Evolutionary conservation across 1,140 invertebrate genomes (phyloP).

Genomic region (Coptotermes formosanus): DNA sequence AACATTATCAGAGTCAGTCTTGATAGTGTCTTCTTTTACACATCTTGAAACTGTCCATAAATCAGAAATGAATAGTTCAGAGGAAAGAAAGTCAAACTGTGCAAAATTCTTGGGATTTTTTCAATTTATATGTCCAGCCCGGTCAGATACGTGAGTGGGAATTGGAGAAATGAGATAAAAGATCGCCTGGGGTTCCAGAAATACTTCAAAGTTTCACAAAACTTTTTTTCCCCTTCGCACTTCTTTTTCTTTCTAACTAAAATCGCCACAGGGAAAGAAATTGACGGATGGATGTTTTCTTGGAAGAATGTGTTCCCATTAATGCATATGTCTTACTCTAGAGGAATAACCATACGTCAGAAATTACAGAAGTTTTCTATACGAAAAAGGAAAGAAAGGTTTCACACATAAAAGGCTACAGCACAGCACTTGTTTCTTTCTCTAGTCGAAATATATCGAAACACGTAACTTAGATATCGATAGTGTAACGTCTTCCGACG

Average conservation of each 20-base stretch:
- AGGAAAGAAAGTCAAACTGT: not conserved
- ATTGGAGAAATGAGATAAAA: not conserved
- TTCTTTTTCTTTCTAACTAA: not conserved
- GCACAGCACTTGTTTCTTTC: too few species aligned
- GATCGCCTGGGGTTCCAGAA: not conserved
- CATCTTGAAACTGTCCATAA: not conserved
- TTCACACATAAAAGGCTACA: not conserved
- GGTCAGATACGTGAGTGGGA: not conserved
- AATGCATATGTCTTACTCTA: not conserved
- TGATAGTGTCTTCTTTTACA: not conserved
- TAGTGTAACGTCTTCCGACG: too few species aligned
- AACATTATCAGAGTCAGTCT: not conserved
- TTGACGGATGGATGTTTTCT: not conserved
- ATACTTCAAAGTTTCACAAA: not conserved
- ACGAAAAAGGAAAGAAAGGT: not conserved
- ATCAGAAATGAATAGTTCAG: not conserved
- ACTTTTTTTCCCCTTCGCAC: not conserved
- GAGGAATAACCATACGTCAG: not conserved
- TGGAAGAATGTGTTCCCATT: conserved; percentile 5
- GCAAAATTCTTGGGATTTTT: not conserved
- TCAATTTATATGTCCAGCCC: not conserved
- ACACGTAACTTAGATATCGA: too few species aligned
- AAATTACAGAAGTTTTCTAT: not conserved
- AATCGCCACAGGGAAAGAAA: not conserved
- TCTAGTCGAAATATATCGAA: too few species aligned